Evolutionary conservation across 2,888 invertebrate genomes (phyloP), one percentile per base, ranked within the genome.

Genomic region (Leucania comma): DNA sequence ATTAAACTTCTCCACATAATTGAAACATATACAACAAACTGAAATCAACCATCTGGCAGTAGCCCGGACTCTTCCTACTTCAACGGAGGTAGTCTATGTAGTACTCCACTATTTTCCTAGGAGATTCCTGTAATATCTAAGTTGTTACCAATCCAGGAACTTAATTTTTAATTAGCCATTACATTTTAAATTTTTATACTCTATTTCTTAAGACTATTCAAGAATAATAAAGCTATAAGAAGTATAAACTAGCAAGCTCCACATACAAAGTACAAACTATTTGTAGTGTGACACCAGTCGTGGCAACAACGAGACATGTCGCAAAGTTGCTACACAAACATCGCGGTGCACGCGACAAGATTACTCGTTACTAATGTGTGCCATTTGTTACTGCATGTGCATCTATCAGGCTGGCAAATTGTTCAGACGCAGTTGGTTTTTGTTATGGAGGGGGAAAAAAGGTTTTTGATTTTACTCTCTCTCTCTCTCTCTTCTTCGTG

Each of bases 281-380:
- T 78, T 71, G 66, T 78, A 42, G 60, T 68, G 51, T 46, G 64
- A 59, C 82, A 63, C 38, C 29, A 59, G n/a, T 32, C 50, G 24
- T 24, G 50, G 69, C 48, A 26, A n/a, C 48, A 24, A 20, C 26
- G 26, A 46, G 32, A 65, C 61, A 54, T 46, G 81, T 75, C 54
- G 53, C 66, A 67, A 77, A 81, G 71, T 81, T 63, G 78, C 71
- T 62, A 69, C 69, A 50, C 65, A 78, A 81, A 78, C 72, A 77
- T 29, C 57, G 29, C 12, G 32, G 63, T 51, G 78, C 71, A 62
- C 65, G 60, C 76, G 51, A 76, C 71, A 71, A 66, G 82, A 78
- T 81, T 77, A 78, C 78, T 53, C 29, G 63, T 57, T 56, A 78
- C 78, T 78, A 78, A 81, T 81, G 78, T 61, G 42, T 35, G 9